Evolutionary conservation across 1,140 invertebrate genomes (phyloP), one percentile per base, ranked within the genome.

Genomic region (Temnothorax longispinosus): DNA sequence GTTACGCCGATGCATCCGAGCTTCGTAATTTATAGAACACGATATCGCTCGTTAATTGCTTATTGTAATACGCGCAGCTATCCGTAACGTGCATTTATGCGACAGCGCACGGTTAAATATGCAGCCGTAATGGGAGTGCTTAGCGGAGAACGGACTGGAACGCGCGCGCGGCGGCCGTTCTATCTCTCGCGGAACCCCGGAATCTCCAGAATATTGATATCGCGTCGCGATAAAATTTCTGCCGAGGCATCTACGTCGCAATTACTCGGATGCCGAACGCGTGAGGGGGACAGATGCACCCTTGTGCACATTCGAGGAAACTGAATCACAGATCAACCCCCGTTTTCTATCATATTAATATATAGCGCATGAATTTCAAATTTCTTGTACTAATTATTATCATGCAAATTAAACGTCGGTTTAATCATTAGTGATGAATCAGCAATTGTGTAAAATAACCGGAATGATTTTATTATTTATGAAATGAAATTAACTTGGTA

Each of bases 41-140:
- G 80, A 84, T 84, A 84, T 84, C 80, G 80, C 80, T 64, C 80
- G 80, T 84, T 84, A 84, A 84, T 84, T 84, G 80, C 80, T 84
- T 84, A 84, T 84, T 84, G 80, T 84, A 84, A 84, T 84, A 84
- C 80, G 80, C 80, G 38, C 80, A 74, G 80, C 69, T 84, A 84
- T 84, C 80, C 69, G 80, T 84, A 84, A 84, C 80, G 80, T 84
- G 80, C 80, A 84, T 84, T 84, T 84, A 84, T 84, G 80, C 80
- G 80, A 84, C 80, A 75, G 80, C 69, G 54, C 69, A 84, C 69
- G 69, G 69, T 84, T 84, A 84, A 84, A 84, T 74, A 84, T 84
- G 69, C 80, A 75, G 32, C 54, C 69, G 80, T 84, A 84, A 84
- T 84, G 80, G 80, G 69, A 84, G 69, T 75, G 80, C 80, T 84